These are phyloP conservation scores for Heterodera filipjevi DNA, from an alignment of 2,888 invertebrate genomes.

Conservation along the genomic window DNA sequence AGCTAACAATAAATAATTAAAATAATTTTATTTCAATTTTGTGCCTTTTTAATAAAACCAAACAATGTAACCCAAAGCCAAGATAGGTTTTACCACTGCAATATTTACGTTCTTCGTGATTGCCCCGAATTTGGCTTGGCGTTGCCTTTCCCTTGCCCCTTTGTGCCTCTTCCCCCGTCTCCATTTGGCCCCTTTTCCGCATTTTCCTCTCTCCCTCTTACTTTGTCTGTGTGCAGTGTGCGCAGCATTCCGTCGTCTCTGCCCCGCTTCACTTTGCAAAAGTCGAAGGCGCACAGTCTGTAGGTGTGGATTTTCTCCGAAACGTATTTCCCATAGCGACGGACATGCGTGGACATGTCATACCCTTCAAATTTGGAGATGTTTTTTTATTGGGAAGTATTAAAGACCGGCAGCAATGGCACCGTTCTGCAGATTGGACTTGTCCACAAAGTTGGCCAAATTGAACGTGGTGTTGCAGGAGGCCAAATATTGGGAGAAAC, in stretches of 20 bases:
- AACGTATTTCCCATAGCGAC: constrained; percentile 97
- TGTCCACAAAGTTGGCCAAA: constrained; percentile 93
- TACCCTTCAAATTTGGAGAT: constrained; percentile 75
- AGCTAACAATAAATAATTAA: too few species aligned
- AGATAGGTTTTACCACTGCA: too few species aligned
- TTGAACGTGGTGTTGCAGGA: constrained; percentile 99
- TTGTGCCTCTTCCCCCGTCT: too few species aligned
- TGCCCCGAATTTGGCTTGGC: too few species aligned
- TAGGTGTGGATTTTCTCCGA: constrained; percentile 98
- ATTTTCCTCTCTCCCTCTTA: constrained; percentile 53
- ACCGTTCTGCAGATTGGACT: constrained; percentile 94
- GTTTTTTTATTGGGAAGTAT: constrained; percentile 41
- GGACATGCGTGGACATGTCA: constrained; percentile 99
- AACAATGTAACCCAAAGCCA: too few species aligned
- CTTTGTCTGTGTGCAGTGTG: constrained; percentile 94
- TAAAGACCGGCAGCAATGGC: constrained; percentile 51
- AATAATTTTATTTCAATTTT: too few species aligned
- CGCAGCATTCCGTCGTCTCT: constrained; percentile 95
- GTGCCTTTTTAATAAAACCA: too few species aligned
- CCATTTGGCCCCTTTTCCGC: too few species aligned
- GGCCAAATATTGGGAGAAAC: constrained; percentile 98
- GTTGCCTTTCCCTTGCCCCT: too few species aligned
- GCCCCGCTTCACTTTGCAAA: constrained; percentile 97
- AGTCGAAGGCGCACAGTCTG: constrained; percentile 97
- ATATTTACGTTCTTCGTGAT: too few species aligned